Percentiles rank a stretch among this genome's conserved stretches.
Conservation (phyloP, 1,140 invertebrate genomes). For the Caenorhabditis elegans region DNA sequence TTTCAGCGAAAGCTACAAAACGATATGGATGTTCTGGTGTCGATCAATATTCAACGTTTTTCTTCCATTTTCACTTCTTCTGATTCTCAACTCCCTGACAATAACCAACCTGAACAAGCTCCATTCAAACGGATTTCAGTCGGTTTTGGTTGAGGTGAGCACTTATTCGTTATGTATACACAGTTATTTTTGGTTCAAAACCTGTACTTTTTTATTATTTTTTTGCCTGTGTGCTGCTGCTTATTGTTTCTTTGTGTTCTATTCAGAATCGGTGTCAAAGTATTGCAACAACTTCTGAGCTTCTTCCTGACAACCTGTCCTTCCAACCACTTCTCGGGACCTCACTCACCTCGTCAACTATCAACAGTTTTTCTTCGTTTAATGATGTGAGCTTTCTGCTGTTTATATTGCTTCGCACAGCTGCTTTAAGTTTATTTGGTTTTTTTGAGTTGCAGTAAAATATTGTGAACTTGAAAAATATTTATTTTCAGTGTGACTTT, state of each 20-base stretch:
- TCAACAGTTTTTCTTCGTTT: background rate
- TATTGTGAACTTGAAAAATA: background rate
- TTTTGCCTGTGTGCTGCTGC: background rate
- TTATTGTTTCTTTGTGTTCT: background rate
- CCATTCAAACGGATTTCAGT: background rate
- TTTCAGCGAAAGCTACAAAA: conserved; percentile 30
- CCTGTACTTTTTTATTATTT: background rate
- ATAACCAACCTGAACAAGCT: conserved; percentile 23
- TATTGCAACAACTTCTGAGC: background rate
- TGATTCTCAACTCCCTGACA: conserved; percentile 26
- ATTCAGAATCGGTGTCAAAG: conserved; percentile 27
- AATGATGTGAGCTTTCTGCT: background rate
- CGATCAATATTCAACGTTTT: conserved; percentile 30
- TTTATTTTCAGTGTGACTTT: background rate
- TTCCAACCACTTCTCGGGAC: conserved; percentile 1
- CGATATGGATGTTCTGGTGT: conserved; percentile 40
- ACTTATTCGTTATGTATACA: background rate
- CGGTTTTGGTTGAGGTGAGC: conserved; percentile 12
- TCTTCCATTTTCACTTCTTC: conserved; percentile 7
- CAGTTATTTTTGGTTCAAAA: background rate
- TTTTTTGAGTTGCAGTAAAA: too few relatives aligned
- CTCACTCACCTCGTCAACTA: background rate
- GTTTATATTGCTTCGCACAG: background rate
- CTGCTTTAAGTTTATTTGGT: background rate
- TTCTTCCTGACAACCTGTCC: background rate